Percentiles rank a stretch among this genome's conserved stretches.
Evolutionary conservation across 1,140 invertebrate species (phyloP).

Genomic region (Ylistrum balloti): DNA sequence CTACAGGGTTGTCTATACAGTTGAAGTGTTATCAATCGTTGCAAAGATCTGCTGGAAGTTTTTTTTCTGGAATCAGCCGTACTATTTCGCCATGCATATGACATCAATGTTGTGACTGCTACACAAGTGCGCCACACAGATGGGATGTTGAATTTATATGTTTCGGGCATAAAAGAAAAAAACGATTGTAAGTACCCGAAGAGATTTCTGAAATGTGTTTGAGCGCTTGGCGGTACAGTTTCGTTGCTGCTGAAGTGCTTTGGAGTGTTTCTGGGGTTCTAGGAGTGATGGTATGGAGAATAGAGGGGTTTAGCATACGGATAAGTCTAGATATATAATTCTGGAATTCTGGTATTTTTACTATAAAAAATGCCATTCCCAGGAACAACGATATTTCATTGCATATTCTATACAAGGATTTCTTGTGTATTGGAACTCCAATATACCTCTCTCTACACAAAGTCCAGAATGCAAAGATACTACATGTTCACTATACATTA

Average conservation of each 20-base stretch:
- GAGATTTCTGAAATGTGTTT: not conserved
- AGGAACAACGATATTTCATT: too few relatives aligned
- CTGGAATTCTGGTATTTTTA: not conserved
- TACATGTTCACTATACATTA: too few relatives aligned
- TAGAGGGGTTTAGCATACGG: not conserved
- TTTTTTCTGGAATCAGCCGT: not conserved
- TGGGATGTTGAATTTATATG: constrained; percentile 25
- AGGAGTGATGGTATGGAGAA: not conserved
- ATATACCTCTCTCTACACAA: too few relatives aligned
- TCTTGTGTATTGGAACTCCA: too few relatives aligned
- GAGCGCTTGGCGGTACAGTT: not conserved
- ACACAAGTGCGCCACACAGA: not conserved
- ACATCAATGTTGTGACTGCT: constrained; percentile 22
- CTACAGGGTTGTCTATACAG: not conserved
- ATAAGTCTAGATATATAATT: not conserved
- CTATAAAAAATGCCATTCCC: too few relatives aligned
- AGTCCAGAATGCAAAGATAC: too few relatives aligned
- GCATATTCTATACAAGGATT: too few relatives aligned
- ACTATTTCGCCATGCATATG: not conserved
- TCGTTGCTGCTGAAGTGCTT: not conserved
- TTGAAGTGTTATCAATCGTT: constrained; percentile 19
- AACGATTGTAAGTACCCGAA: not conserved
- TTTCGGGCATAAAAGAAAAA: constrained; percentile 28
- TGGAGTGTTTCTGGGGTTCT: not conserved
- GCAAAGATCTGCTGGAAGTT: not conserved